Base-by-base conservation (phyloP, 2,888 invertebrate species). In the Gasteruption jaculator region DNA sequence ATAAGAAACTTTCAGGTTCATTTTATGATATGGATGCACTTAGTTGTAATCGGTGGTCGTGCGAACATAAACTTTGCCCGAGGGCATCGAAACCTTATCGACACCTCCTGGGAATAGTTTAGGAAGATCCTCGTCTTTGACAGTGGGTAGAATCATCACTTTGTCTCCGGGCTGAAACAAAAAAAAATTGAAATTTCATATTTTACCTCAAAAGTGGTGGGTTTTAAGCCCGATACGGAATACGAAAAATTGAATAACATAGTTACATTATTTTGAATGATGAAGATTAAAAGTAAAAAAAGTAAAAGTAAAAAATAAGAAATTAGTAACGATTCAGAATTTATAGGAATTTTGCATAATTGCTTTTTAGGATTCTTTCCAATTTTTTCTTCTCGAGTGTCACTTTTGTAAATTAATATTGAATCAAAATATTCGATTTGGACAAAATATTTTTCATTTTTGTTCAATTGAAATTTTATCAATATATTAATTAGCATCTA, bases 141-240 rank as follows among this genome's bases (percentile, higher is more conserved):
- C 79, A 4, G 71, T 69, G 6, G 90, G 91, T 22, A 87, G 61
- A 48, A 91, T 85, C 88, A 90, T 90, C 22, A 87, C 86, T 61
- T 85, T 81, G 7, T 80, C 80, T 36, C 88, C 88, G 33, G 79
- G 80, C 85, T 84, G 58, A 8, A 71, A 71, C 50, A 41, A 43
- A 57, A 45, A 51, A 56, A 46, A 41, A 3, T n/a, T n/a, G n/a
- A n/a, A n/a, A n/a, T n/a, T n/a, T n/a, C n/a, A n/a, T n/a, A n/a
- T 14, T 3, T 20, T 38, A 15, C 10, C 26, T 29, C 5, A 15
- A 34, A 20, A 33, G 7, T 30, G 2, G 22, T 27, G 14, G 20
- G 6, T n/a, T n/a, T n/a, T n/a, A 24, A 33, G 15, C n/a, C 12
- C 22, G 10, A 32, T 18, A n/a, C 19, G 12, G 5, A 16, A 21